Conservation (phyloP, 2,888 invertebrate genomes). For the Agapetus fuscipes region DNA sequence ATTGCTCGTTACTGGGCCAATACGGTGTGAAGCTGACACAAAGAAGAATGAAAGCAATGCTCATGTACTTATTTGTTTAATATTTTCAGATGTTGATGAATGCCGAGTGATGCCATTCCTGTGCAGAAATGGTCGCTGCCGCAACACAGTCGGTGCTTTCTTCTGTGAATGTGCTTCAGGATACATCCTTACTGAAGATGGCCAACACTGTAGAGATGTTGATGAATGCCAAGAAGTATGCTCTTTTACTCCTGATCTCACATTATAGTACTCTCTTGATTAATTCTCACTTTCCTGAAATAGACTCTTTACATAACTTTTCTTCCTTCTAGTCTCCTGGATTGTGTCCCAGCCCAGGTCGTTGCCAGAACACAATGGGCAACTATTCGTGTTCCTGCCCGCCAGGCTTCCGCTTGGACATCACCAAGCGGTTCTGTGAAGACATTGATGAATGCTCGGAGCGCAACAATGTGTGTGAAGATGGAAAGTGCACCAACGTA, state of each 20-base stretch:
- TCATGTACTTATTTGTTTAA: no score
- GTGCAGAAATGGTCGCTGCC: slow-evolving; percentile 77
- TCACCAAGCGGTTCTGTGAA: slow-evolving; percentile 48
- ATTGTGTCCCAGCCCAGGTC: slow-evolving; percentile 52
- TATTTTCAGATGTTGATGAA: slow-evolving; percentile 63
- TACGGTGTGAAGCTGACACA: no score
- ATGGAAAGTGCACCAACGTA: slow-evolving; percentile 72
- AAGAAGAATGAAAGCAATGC: no score
- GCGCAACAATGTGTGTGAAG: slow-evolving; percentile 62
- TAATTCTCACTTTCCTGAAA: neutral
- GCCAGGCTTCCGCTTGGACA: slow-evolving; percentile 62
- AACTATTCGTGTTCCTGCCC: slow-evolving; percentile 69
- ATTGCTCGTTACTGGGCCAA: no score
- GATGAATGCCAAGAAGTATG: slow-evolving; percentile 65
- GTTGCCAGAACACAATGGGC: slow-evolving; percentile 60
- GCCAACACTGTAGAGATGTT: slow-evolving; percentile 68
- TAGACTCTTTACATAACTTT: no score
- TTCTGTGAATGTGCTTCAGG: slow-evolving; percentile 75
- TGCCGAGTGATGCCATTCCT: slow-evolving; percentile 75
- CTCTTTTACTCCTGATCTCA: slow-evolving; percentile 2
- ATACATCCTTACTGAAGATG: slow-evolving; percentile 63
- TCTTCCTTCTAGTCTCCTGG: slow-evolving; percentile 45
- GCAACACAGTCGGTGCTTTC: slow-evolving; percentile 71
- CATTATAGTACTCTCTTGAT: neutral
- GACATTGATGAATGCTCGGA: slow-evolving; percentile 75